These are phyloP conservation scores for Lacerta bilineata DNA, from an alignment of 2,797 vertebrate species.

Conservation along the genomic window DNA sequence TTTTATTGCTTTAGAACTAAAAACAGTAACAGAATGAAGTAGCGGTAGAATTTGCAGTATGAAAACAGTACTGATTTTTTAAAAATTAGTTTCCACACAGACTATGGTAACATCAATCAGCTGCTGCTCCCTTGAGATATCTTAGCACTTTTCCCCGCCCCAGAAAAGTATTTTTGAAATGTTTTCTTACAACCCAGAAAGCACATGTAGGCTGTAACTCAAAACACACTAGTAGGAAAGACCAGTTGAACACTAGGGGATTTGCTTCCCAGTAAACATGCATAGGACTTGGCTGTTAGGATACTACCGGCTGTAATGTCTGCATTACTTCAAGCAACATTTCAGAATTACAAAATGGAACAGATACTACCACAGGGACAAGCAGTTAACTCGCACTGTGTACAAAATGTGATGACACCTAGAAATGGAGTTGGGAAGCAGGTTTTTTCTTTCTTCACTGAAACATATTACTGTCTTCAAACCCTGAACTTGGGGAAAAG, in stretches of 20 bases:
- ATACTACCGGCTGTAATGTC: background rate
- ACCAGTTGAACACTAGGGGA: background rate
- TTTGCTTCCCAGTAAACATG: background rate
- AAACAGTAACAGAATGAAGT: background rate
- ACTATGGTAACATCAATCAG: background rate
- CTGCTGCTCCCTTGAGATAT: background rate
- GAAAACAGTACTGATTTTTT: background rate
- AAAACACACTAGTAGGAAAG: background rate
- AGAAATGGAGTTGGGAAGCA: background rate
- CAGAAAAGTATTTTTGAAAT: constrained; percentile 4
- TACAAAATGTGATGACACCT: background rate
- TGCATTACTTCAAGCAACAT: background rate
- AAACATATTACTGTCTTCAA: background rate
- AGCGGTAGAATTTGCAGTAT: background rate
- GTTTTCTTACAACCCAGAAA: background rate
- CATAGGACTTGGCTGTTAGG: background rate
- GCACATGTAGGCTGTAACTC: background rate
- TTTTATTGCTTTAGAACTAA: background rate
- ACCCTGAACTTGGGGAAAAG: background rate
- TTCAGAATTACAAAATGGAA: background rate
- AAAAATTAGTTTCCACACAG: background rate
- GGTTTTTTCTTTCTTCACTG: background rate
- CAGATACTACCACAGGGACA: background rate
- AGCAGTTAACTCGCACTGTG: background rate
- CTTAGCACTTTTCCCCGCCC: background rate